Conservation (phyloP, 2,797 vertebrate species). For the Lemur catta region DNA sequence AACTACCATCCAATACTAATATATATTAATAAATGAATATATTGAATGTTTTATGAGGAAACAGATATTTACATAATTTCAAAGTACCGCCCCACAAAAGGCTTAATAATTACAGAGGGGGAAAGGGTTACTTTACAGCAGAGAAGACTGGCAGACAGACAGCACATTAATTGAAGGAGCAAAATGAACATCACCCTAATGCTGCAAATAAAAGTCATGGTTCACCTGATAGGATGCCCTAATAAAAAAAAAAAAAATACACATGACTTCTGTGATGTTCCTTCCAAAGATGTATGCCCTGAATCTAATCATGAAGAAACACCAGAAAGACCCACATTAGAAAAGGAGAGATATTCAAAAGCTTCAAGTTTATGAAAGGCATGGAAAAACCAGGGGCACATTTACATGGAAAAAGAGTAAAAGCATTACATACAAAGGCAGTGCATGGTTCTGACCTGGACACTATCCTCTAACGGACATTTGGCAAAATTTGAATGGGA, state of each 20-base stretch:
- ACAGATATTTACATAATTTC: neutral
- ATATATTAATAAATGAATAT: neutral
- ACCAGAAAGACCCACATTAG: neutral
- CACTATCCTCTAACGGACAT: neutral
- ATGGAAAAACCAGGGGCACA: neutral
- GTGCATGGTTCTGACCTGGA: neutral
- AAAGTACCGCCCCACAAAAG: neutral
- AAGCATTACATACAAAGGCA: neutral
- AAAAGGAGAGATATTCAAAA: neutral
- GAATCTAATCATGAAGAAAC: neutral
- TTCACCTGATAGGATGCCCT: neutral
- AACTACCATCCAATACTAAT: neutral
- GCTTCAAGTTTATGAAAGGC: neutral
- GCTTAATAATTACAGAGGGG: neutral
- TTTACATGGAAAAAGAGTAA: neutral
- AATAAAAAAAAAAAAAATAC: neutral
- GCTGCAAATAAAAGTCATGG: neutral
- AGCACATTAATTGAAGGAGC: neutral
- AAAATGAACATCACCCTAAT: neutral
- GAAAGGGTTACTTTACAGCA: neutral
- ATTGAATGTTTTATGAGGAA: neutral
- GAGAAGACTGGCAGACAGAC: neutral
- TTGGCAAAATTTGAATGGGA: neutral
- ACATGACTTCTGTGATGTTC: neutral
- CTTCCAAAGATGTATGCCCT: neutral